A percentile compares a stretch with the other conserved stretches of the same genome.
These are phyloP conservation scores for Pseudococcus viburni DNA, from an alignment of 2,888 invertebrate species.

Conservation along the genomic window DNA sequence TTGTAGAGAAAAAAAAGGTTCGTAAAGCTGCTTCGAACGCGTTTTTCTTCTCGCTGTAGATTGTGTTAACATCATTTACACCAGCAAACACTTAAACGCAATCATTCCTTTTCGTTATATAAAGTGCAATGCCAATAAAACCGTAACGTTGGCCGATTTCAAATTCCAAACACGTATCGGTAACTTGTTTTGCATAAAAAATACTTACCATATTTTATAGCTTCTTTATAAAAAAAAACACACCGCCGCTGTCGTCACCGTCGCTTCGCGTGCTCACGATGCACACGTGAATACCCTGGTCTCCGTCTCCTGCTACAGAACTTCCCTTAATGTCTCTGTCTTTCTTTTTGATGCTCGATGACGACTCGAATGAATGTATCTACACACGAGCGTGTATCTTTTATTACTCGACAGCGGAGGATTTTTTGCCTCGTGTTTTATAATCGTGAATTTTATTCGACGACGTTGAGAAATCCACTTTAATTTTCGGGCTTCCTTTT, in stretches of 20 bases:
- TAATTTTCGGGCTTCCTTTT: not conserved
- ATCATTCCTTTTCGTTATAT: constrained; percentile 42
- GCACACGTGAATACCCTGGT: no score
- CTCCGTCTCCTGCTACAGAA: not conserved
- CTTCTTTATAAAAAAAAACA: not conserved
- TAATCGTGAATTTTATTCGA: not conserved
- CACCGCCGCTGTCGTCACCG: not conserved
- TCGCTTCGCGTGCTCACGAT: not conserved
- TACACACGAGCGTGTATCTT: not conserved
- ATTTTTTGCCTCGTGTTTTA: not conserved
- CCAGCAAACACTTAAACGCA: constrained; percentile 42
- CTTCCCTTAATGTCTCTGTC: not conserved
- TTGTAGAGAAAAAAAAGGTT: not conserved
- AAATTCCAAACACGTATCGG: constrained; percentile 31
- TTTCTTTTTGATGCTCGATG: not conserved
- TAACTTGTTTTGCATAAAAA: constrained; percentile 54
- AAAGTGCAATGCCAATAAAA: constrained; percentile 45
- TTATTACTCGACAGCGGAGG: not conserved
- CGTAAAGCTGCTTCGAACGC: not conserved
- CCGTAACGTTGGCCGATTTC: constrained; percentile 15
- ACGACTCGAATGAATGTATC: not conserved
- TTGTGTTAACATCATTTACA: constrained; percentile 41
- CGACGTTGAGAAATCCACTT: not conserved
- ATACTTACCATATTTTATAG: constrained; percentile 55
- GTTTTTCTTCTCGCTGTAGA: not conserved